A percentile compares a stretch with the other conserved stretches of the same genome.
Evolutionary conservation across 2,113 vertebrate species (phyloP).

Genomic region (Buteo buteo): DNA sequence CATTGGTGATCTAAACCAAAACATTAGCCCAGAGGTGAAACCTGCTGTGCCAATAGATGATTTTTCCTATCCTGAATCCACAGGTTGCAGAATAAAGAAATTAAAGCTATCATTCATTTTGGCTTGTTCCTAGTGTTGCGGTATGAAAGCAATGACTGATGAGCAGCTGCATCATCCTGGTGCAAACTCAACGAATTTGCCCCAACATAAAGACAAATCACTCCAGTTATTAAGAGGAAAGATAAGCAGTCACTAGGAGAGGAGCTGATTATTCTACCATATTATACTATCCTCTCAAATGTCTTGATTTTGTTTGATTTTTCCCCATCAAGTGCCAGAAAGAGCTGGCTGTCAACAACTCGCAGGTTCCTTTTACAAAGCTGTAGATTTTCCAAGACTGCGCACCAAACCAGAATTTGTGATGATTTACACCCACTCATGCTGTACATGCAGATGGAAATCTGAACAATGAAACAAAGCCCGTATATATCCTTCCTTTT

Average conservation of each 20-base stretch:
- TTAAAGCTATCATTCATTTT: not conserved
- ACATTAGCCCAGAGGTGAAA: not conserved
- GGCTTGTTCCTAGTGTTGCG: not conserved
- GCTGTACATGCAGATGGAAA: constrained; percentile 27
- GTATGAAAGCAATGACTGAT: not conserved
- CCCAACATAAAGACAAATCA: not conserved
- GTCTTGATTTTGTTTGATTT: constrained; percentile 26
- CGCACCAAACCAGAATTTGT: constrained; percentile 33
- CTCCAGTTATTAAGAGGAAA: not conserved
- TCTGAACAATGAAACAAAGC: constrained; percentile 38
- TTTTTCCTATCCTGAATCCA: not conserved
- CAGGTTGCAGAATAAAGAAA: not conserved
- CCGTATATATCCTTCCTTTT: not conserved
- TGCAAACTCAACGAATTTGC: not conserved
- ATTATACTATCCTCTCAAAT: not conserved
- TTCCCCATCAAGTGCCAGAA: constrained; percentile 23
- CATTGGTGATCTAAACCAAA: not conserved
- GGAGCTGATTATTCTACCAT: not conserved
- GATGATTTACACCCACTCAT: constrained; percentile 44
- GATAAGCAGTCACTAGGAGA: not conserved
- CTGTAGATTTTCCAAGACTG: constrained; percentile 27
- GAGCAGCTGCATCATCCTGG: not conserved
- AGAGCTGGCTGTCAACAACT: constrained; percentile 22
- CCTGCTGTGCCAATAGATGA: not conserved
- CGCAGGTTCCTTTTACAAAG: constrained; percentile 39